These are phyloP conservation scores for Boulengeromyrus knoepffleri DNA, from an alignment of 2,113 vertebrate genomes.

Conservation along the genomic window DNA sequence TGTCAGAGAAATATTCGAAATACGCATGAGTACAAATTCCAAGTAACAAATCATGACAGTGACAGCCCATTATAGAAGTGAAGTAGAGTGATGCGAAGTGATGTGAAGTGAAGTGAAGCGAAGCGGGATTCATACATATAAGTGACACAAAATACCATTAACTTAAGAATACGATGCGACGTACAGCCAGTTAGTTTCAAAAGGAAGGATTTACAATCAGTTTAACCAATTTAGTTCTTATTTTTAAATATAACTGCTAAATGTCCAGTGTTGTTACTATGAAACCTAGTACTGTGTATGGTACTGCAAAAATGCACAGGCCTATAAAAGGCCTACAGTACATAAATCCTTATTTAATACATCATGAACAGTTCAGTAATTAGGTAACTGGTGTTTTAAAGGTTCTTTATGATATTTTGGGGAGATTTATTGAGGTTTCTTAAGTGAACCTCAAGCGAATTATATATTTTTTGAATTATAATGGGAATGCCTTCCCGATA, in stretches of 20 bases:
- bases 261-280: neutral
- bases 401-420: neutral
- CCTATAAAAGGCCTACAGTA: neutral
- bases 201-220: neutral
- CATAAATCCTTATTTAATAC: neutral
- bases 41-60: neutral
- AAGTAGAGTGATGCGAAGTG: neutral
- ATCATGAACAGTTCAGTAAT: neutral
- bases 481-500: neutral
- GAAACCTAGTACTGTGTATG: neutral
- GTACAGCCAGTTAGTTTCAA: neutral
- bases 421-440: neutral
- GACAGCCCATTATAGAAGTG: neutral
- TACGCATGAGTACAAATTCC: neutral
- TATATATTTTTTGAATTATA: neutral
- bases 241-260: neutral
- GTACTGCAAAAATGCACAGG: neutral
- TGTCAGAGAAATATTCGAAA: neutral
- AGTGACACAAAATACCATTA: neutral
- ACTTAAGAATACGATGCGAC: neutral
- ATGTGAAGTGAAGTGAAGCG: neutral
- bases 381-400: neutral
- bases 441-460: neutral
- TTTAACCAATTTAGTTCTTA: neutral
- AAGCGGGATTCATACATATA: neutral